phyloP scores from a whole-genome alignment of 37 sponge, comb jelly and placozoan genomes.

The Cliona cf. orientalis region DNA sequence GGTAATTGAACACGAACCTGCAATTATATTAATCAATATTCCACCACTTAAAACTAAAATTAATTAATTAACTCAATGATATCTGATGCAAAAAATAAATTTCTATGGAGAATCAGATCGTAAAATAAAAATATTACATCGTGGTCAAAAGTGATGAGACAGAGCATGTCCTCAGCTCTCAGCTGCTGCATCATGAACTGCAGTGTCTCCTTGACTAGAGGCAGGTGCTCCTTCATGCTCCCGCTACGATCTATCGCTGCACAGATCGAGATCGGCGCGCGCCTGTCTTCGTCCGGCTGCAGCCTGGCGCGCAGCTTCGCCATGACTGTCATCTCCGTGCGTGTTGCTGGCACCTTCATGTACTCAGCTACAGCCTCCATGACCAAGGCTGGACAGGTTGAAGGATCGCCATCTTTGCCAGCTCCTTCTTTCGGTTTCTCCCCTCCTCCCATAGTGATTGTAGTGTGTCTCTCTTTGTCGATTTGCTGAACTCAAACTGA shows the following conservation, averaged over 20 bases:
- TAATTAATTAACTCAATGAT: no score
- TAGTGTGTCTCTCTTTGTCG: not conserved
- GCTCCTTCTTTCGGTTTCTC: constrained; percentile 14
- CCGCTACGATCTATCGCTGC: constrained; percentile 95
- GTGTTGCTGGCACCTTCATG: constrained; percentile 47
- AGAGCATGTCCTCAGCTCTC: constrained; percentile 80
- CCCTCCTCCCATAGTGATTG: constrained; percentile 52
- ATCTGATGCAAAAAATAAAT: no score
- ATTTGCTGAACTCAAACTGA: no score
- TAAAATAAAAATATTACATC: constrained; percentile 50
- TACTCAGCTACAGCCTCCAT: constrained; percentile 64
- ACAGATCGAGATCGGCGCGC: constrained; percentile 90
- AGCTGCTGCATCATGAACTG: constrained; percentile 91
- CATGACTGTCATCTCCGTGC: constrained; percentile 62
- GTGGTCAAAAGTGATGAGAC: constrained; percentile 88
- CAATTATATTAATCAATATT: no score
- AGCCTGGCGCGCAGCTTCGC: constrained; percentile 60
- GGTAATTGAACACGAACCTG: constrained; percentile 65
- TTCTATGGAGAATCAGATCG: no score
- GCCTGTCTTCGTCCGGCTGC: constrained; percentile 62
- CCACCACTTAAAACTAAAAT: no score
- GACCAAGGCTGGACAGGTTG: constrained; percentile 30
- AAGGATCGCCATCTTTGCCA: not conserved
- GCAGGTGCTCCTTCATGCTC: constrained; percentile 92
- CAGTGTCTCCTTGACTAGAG: constrained; percentile 85